These are phyloP conservation scores for Busseola fusca DNA, from an alignment of 2,888 invertebrate genomes.

Conservation along the genomic window DNA sequence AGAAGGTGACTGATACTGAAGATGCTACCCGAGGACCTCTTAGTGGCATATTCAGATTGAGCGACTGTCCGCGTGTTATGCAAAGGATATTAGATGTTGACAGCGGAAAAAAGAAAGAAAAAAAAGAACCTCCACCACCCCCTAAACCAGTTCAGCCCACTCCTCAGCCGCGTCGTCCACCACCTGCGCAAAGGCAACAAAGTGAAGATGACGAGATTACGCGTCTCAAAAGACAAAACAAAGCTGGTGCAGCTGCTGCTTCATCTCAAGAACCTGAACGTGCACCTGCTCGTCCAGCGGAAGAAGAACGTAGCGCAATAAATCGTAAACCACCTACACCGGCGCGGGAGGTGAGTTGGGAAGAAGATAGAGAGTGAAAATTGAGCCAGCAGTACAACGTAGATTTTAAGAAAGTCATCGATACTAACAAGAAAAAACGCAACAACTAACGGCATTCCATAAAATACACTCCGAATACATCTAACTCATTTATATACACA, in stretches of 20 bases:
- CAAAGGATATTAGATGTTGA: slow-evolving; percentile 95
- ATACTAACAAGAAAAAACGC: slow-evolving; percentile 86
- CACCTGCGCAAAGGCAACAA: slow-evolving; percentile 92
- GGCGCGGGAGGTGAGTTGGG: slow-evolving; percentile 94
- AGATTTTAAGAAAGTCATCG: slow-evolving; percentile 83
- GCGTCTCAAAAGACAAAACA: slow-evolving; percentile 95
- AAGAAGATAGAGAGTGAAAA: slow-evolving; percentile 85
- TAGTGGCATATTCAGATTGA: slow-evolving; percentile 95
- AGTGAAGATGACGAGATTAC: slow-evolving; percentile 97
- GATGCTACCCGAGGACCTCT: slow-evolving; percentile 95
- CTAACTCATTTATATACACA: slow-evolving; percentile 81
- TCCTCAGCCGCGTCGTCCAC: slow-evolving; percentile 88
- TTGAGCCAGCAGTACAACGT: slow-evolving; percentile 76
- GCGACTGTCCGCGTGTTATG: slow-evolving; percentile 96
- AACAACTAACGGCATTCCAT: slow-evolving; percentile 86
- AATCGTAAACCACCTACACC: slow-evolving; percentile 91
- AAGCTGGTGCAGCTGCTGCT: slow-evolving; percentile 90
- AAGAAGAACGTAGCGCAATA: slow-evolving; percentile 90
- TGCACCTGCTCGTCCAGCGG: slow-evolving; percentile 83
- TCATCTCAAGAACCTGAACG: slow-evolving; percentile 90
- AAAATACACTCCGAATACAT: slow-evolving; percentile 83
- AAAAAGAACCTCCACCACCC: slow-evolving; percentile 90
- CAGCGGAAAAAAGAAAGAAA: slow-evolving; percentile 92
- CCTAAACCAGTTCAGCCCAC: slow-evolving; percentile 89
- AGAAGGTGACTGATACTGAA: slow-evolving; percentile 95